Conservation (phyloP, 2,113 vertebrate genomes). For the Axis porcinus region DNA sequence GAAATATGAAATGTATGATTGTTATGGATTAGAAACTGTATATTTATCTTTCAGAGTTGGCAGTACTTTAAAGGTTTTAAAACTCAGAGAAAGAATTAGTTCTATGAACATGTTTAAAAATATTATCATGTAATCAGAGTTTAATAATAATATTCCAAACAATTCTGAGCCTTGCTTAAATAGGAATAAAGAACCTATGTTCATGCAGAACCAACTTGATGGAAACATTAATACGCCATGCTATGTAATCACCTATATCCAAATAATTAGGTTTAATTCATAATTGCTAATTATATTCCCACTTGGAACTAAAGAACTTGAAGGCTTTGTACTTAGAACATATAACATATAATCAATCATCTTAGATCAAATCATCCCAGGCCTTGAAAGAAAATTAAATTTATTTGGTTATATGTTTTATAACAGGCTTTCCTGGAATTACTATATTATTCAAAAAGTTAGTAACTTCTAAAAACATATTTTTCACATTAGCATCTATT, state of each 20-base stretch:
- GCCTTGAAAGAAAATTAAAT: slow-evolving; percentile 48
- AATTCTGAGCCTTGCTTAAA: not conserved
- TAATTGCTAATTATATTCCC: slow-evolving; percentile 63
- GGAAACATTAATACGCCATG: slow-evolving; percentile 37
- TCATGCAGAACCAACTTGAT: slow-evolving; percentile 40
- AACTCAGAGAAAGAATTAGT: not conserved
- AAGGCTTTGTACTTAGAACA: slow-evolving; percentile 44
- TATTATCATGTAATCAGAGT: not conserved
- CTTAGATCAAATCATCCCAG: slow-evolving; percentile 25
- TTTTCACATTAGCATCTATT: slow-evolving; percentile 9
- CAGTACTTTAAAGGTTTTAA: not conserved
- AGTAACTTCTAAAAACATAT: not conserved
- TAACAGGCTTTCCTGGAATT: not conserved
- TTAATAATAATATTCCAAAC: slow-evolving; percentile 8
- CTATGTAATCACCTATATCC: slow-evolving; percentile 40
- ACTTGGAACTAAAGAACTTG: slow-evolving; percentile 7
- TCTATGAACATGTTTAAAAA: not conserved
- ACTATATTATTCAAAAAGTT: slow-evolving; percentile 6
- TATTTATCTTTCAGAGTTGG: not conserved
- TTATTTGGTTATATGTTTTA: not conserved
- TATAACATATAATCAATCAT: slow-evolving; percentile 30
- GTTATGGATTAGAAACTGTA: not conserved
- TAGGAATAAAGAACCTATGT: slow-evolving; percentile 41
- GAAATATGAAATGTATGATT: not conserved
- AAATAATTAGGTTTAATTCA: slow-evolving; percentile 63